These are phyloP conservation scores for Hirudinaria manillensis DNA, from an alignment of 2,888 invertebrate species.

Conservation along the genomic window DNA sequence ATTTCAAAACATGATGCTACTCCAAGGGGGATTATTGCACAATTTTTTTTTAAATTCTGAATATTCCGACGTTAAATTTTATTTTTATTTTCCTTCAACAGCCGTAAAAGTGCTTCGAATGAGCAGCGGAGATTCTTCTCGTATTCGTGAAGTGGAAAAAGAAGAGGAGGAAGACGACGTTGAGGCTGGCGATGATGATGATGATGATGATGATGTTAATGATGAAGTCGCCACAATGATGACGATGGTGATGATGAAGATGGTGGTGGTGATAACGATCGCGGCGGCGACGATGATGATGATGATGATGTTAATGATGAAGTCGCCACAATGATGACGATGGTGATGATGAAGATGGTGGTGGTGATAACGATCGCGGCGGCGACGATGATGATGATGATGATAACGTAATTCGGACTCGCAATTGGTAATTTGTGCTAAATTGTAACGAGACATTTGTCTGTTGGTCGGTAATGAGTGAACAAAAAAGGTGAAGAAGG, in stretches of 20 bases:
- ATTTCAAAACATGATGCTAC: too few species aligned
- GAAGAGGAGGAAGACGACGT: not conserved
- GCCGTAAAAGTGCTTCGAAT: too few species aligned
- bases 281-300: constrained; percentile 27
- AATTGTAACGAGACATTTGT: too few species aligned
- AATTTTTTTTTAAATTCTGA: too few species aligned
- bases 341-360: constrained; percentile 12
- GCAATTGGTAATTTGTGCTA: too few species aligned
- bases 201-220: constrained; percentile 18
- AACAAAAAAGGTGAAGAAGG: too few species aligned
- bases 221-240: constrained; percentile 16
- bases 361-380: constrained; percentile 18
- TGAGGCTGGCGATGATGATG: constrained; percentile 18
- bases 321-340: constrained; percentile 25
- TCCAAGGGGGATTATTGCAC: too few species aligned
- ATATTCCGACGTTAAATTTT: too few species aligned
- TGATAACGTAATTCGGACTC: not conserved
- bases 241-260: constrained; percentile 12
- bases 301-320: constrained; percentile 22
- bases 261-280: not conserved
- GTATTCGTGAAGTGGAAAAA: too few species aligned
- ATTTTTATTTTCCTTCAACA: too few species aligned
- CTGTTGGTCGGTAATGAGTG: too few species aligned
- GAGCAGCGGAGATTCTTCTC: too few species aligned
- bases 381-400: constrained; percentile 19